Evolutionary conservation across 2,888 invertebrate species (phyloP).

Genomic region (Diadegma fenestrale): DNA sequence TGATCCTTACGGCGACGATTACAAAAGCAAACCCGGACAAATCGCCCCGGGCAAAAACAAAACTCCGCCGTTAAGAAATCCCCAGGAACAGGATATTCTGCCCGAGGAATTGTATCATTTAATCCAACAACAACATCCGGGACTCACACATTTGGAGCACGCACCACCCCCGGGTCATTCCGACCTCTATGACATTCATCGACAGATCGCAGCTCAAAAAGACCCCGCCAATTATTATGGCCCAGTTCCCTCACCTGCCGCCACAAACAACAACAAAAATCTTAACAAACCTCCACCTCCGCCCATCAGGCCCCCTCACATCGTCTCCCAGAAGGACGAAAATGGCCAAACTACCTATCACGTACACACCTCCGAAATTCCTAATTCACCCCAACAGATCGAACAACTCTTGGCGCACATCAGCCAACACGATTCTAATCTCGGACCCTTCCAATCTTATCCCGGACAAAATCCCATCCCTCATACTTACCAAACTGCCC

Average conservation of each 20-base stretch:
- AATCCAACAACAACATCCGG: conserved; percentile 81
- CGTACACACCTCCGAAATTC: conserved; percentile 80
- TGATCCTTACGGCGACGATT: conserved; percentile 67
- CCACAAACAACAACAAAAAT: conserved; percentile 35
- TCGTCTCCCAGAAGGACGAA: conserved; percentile 80
- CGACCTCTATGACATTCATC: conserved; percentile 80
- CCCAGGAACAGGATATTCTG: conserved; percentile 73
- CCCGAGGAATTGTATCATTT: conserved; percentile 81
- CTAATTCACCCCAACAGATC: conserved; percentile 81
- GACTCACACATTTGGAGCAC: conserved; percentile 77
- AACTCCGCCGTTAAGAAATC: conserved; percentile 69
- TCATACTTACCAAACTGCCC: conserved; percentile 73
- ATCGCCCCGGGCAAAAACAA: conserved; percentile 70
- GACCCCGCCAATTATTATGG: conserved; percentile 75
- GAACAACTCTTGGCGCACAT: conserved; percentile 83
- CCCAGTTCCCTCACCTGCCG: conserved; percentile 10
- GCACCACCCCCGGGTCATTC: conserved; percentile 77
- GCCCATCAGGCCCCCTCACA: conserved; percentile 75
- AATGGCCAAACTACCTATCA: conserved; percentile 82
- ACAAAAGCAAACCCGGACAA: conserved; percentile 67
- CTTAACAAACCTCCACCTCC: conserved; percentile 12
- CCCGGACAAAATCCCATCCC: conserved; percentile 76
- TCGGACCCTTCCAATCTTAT: conserved; percentile 80
- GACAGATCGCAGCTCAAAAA: conserved; percentile 77
- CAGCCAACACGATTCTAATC: conserved; percentile 81